Percentiles rank a stretch among this genome's conserved stretches.
Evolutionary conservation across 2,888 invertebrate species (phyloP).

Genomic region (Agrochola lychnidis): DNA sequence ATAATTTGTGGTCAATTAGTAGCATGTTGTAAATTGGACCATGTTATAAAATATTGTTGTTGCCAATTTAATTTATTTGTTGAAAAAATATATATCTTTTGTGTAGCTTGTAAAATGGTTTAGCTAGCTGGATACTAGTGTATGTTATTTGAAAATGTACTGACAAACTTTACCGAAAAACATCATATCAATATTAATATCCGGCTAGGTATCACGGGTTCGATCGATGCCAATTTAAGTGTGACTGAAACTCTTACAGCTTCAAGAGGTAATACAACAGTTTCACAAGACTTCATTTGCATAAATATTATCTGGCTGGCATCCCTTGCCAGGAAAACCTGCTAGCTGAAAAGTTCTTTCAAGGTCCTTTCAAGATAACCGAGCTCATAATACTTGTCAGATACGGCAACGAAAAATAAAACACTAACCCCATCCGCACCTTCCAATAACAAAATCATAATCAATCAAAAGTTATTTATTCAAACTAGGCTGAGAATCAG

Average conservation of each 20-base stretch:
- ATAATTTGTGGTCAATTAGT: constrained; percentile 31
- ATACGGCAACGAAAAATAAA: background rate
- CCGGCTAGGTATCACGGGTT: background rate
- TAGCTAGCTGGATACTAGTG: background rate
- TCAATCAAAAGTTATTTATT: too few species aligned
- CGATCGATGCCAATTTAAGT: background rate
- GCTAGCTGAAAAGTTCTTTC: background rate
- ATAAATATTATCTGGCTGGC: too few species aligned
- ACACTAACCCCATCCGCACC: too few species aligned
- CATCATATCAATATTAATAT: background rate
- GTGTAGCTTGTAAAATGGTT: background rate
- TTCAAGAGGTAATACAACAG: background rate
- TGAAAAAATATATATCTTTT: background rate
- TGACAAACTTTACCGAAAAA: background rate
- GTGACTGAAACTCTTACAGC: background rate
- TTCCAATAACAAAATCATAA: too few species aligned
- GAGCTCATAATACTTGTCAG: too few species aligned
- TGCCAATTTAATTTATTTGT: background rate
- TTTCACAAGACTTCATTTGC: background rate
- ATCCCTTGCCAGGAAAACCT: background rate
- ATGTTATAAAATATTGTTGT: background rate
- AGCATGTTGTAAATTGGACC: background rate
- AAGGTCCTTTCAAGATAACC: background rate
- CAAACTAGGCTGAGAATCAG: too few species aligned
- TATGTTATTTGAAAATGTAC: background rate